phyloP scores from a whole-genome alignment of 1,140 invertebrate species.

The Pogonomyrmex barbatus region DNA sequence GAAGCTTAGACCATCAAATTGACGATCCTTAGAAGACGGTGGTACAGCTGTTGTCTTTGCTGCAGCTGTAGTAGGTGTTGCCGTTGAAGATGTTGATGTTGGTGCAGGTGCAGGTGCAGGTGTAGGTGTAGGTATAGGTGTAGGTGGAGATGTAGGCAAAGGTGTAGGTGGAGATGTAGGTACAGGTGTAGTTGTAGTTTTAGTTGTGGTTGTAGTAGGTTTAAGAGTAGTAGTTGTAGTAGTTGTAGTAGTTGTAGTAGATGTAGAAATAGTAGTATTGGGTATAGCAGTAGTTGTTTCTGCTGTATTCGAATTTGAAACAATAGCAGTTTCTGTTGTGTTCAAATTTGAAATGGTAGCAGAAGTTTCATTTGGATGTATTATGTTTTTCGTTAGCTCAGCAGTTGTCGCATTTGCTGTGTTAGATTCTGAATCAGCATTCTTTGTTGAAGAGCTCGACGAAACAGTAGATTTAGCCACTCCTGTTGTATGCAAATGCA shows the following conservation, averaged over 20 bases:
- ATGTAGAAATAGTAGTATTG: background rate
- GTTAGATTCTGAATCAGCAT: background rate
- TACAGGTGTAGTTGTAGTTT: conserved; percentile 5
- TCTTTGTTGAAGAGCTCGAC: background rate
- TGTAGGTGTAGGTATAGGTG: conserved; percentile 4
- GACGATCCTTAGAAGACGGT: conserved; percentile 66
- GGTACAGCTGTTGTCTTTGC: conserved; percentile 66
- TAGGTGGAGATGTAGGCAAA: no score
- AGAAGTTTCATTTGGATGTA: no score
- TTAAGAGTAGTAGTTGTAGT: background rate
- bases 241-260: background rate
- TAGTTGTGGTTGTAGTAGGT: background rate
- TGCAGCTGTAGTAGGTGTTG: conserved; percentile 39
- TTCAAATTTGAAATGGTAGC: no score
- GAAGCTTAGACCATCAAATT: conserved; percentile 83
- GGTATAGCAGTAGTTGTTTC: background rate
- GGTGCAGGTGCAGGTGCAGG: conserved; percentile 7
- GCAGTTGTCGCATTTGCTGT: background rate
- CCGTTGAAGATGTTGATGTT: background rate
- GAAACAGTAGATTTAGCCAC: background rate
- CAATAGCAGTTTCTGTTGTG: no score
- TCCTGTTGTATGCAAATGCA: background rate
- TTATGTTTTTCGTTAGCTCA: background rate
- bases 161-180: background rate
- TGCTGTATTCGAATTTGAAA: background rate